Evolutionary conservation across 2,888 invertebrate genomes (phyloP), one percentile per base, ranked within the genome.

Genomic region (Strigamia crassipes): DNA sequence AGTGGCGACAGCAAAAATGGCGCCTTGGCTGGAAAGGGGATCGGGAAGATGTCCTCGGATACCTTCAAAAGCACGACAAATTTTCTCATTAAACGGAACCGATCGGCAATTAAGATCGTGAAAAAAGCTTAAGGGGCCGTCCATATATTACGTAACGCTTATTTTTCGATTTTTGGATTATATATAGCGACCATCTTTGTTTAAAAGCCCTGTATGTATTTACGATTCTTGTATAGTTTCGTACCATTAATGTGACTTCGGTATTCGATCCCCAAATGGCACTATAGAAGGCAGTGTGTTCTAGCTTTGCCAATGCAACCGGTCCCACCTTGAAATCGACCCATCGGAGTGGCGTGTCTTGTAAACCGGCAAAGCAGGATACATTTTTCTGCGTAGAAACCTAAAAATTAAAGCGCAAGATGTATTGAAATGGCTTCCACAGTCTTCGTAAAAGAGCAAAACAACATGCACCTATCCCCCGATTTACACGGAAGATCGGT

Each of bases 261-360:
- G 78, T 18, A 18, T 79, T 81, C 41, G 90, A 90, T 83, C 90
- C 91, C 94, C 94, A 94, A 2, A 92, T 88, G 0, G 94, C 94
- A 23, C 93, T 91, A 87, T 92, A 92, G 89, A 94, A 94, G 84
- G 92, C 91, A 80, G 93, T 89, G 85, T 91, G 91, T 82, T 94
- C 94, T 0, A 93, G 91, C 77, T 90, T 51, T 10, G 79, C 90
- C 73, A 93, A 86, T 27, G 86, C 86, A 15, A 86, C 85, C 83
- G 88, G 88, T 82, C 91, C 90, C 80, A 92, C 88, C 8, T 91
- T 89, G 86, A 94, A 94, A 87, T 94, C 94, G 84, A 90, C 91
- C 90, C 94, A 92, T 83, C 93, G 90, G 10, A 94, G 90, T 87
- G 93, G 90, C 85, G 92, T 91, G 46, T 92, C 91, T 87, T 94